Evolutionary conservation across 2,888 invertebrate genomes (phyloP).

Genomic region (Tanypteryx hageni): DNA sequence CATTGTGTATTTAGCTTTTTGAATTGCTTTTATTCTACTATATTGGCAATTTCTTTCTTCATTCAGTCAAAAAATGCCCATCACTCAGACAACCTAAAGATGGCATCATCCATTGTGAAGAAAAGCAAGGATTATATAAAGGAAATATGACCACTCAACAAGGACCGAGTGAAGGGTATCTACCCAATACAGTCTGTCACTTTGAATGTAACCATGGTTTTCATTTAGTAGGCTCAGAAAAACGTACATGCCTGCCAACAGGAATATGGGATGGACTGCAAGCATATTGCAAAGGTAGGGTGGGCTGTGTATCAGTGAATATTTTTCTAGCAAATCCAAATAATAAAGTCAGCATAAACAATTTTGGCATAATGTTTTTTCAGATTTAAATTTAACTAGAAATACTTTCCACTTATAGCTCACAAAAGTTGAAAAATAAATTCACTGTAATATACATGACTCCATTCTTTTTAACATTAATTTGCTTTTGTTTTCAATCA

Average conservation of each 20-base stretch:
- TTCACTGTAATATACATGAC: no score
- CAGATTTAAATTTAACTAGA: neutral
- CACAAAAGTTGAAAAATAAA: no score
- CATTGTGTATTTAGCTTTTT: neutral
- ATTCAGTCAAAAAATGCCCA: slow-evolving; percentile 40
- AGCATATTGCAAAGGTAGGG: slow-evolving; percentile 78
- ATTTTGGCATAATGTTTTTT: neutral
- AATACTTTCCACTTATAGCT: no score
- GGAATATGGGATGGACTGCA: slow-evolving; percentile 84
- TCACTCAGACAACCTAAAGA: slow-evolving; percentile 54
- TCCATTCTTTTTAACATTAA: no score
- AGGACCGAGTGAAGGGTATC: slow-evolving; percentile 19
- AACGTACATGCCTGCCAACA: slow-evolving; percentile 81
- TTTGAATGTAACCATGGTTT: slow-evolving; percentile 82
- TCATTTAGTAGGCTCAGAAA: slow-evolving; percentile 80
- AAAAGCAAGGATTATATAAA: neutral
- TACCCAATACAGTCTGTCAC: slow-evolving; percentile 79
- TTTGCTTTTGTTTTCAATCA: no score
- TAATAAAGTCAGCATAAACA: neutral
- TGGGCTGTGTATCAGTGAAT: no score
- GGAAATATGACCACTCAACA: neutral
- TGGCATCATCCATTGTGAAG: slow-evolving; percentile 42
- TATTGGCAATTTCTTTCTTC: slow-evolving; percentile 60
- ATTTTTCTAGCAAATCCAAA: no score
- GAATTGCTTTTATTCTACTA: neutral